Percentiles rank a stretch among this genome's conserved stretches.
phyloP scores from a whole-genome alignment of 2,113 vertebrate species.

The Lophotis ruficrista region DNA sequence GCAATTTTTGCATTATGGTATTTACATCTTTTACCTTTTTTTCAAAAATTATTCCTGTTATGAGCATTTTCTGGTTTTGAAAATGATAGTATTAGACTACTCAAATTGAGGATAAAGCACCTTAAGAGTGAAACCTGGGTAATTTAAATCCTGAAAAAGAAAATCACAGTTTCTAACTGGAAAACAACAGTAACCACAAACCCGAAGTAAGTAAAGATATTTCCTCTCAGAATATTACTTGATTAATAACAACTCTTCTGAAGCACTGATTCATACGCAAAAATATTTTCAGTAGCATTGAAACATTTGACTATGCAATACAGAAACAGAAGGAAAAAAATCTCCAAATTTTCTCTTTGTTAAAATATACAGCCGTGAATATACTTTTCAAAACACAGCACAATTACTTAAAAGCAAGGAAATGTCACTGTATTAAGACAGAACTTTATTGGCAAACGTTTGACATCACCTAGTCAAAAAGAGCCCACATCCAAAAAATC shows the following conservation, averaged over 20 bases:
- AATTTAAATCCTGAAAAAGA: not conserved
- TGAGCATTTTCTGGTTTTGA: not conserved
- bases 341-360: not conserved
- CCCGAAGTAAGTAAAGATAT: not conserved
- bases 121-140: not conserved
- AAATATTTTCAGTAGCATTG: not conserved
- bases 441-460: slow-evolving; percentile 63
- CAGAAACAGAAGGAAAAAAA: not conserved
- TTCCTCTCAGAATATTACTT: not conserved
- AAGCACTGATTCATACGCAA: not conserved
- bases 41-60: not conserved
- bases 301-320: not conserved
- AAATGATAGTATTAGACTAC: not conserved
- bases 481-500: not conserved
- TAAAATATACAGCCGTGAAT: slow-evolving; percentile 16
- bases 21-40: not conserved
- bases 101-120: not conserved
- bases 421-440: slow-evolving; percentile 47
- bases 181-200: not conserved
- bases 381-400: slow-evolving; percentile 35
- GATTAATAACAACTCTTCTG: not conserved
- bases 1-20: not conserved
- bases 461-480: slow-evolving; percentile 45
- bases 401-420: slow-evolving; percentile 58
- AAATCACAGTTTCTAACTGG: not conserved